phyloP scores from a whole-genome alignment of 2,797 vertebrate species.

The Brachyrhaphis roseni region DNA sequence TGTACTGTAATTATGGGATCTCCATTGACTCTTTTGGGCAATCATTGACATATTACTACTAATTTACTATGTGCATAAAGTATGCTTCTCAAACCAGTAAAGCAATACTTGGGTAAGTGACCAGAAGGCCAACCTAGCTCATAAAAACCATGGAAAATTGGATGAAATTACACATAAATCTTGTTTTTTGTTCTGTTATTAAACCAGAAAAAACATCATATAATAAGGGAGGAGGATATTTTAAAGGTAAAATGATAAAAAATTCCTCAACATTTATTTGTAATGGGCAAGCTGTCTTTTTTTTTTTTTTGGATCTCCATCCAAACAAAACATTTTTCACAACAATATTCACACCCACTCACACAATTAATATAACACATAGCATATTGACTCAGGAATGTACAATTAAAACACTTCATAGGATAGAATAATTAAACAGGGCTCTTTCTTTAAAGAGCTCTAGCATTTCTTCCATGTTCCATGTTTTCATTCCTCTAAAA shows the following conservation, averaged over 20 bases:
- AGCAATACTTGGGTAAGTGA: neutral
- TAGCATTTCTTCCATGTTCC: too few species aligned
- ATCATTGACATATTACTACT: neutral
- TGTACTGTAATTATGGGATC: slow-evolving; percentile 12
- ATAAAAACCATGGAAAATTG: too few species aligned
- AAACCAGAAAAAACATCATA: neutral
- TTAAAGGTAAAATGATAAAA: neutral
- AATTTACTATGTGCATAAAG: neutral
- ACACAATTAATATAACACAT: too few species aligned
- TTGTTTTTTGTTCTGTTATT: neutral
- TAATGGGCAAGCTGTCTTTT: neutral
- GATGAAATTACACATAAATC: neutral
- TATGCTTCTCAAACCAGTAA: neutral
- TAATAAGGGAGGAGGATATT: neutral
- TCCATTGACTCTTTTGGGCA: neutral
- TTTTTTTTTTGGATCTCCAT: too few species aligned
- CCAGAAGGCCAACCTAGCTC: neutral
- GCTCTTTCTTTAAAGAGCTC: too few species aligned
- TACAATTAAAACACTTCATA: too few species aligned
- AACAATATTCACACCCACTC: too few species aligned
- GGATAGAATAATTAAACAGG: too few species aligned
- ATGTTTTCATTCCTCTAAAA: too few species aligned
- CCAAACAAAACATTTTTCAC: too few species aligned
- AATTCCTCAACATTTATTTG: neutral
- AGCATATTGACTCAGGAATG: too few species aligned